These are phyloP conservation scores for Bursaphelenchus okinawaensis DNA, from an alignment of 2,888 invertebrate genomes.

Conservation along the genomic window DNA sequence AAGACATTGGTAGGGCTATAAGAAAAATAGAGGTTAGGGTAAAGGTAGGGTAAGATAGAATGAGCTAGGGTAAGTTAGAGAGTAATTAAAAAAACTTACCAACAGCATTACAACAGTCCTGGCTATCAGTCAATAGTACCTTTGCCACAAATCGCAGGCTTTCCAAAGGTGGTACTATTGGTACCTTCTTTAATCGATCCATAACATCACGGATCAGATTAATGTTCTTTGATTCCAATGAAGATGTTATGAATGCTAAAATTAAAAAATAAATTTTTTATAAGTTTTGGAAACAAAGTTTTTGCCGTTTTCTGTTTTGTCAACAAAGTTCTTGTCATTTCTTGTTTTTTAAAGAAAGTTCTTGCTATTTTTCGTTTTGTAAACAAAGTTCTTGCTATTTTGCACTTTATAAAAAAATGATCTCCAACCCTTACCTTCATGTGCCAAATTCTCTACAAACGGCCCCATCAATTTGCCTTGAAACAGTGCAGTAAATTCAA, in stretches of 20 bases:
- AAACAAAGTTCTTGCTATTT: not conserved
- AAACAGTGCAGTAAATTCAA: conserved; percentile 36
- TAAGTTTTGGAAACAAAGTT: not conserved
- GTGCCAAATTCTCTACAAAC: conserved; percentile 39
- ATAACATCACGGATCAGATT: conserved; percentile 41
- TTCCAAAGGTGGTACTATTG: conserved; percentile 54
- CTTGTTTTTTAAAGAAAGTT: not conserved
- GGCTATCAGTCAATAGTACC: conserved; percentile 32
- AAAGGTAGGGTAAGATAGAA: no score
- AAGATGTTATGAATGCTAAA: conserved; percentile 51
- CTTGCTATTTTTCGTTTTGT: not conserved
- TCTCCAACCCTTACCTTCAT: conserved; percentile 37
- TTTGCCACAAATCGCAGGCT: conserved; percentile 48
- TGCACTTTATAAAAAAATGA: no score
- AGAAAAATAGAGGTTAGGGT: no score
- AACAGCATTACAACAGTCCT: conserved; percentile 10
- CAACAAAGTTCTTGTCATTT: not conserved
- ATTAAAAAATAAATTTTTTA: conserved; percentile 11
- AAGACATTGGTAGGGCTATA: no score
- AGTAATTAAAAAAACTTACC: no score
- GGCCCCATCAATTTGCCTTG: conserved; percentile 29
- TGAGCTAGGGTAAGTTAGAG: no score
- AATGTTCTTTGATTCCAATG: conserved; percentile 37
- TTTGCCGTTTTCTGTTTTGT: not conserved
- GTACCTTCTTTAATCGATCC: conserved; percentile 45